Base-by-base conservation (phyloP, 2,797 vertebrate species). In the Anguilla obscura region DNA sequence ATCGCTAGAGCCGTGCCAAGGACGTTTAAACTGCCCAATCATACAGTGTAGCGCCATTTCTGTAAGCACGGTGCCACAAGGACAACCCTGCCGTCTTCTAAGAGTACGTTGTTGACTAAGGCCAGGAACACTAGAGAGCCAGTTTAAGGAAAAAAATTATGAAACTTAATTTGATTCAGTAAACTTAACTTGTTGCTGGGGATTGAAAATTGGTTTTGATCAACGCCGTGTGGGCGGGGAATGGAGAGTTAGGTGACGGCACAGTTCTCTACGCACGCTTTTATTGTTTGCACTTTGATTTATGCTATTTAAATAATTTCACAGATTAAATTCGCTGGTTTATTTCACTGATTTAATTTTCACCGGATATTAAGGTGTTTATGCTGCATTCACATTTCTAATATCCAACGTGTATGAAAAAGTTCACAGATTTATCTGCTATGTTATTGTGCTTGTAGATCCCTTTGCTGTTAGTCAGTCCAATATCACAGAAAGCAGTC, bases 401-500 rank as follows among this genome's bases (percentile, higher is more conserved):
- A 14, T 79, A 52, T 84, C 36, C 27, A 54, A 58, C 30, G 18
- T 2, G 48, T 85, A 54, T 30, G 30, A 56, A 8, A n/a, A 85
- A 56, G 52, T 84, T 60, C 10, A 7, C 58, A 60, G 16, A 60
- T 60, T 24, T 21, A 45, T 40, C 36, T 36, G 84, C 21, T 56
- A 24, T 21, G n/a, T 10, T 66, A 66, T 30, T 85, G 14, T 86
- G 36, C 8, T 12, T 69, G 12, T 3, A 50, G 24, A 63, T 36
- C 7, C 56, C 33, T 69, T 50, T 45, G 56, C 63, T 89, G 79
- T 27, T 33, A 12, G 85, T 30, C 88, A 87, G 83, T 80, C 76
- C 84, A 76, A 89, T 87, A 79, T 60, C 87, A 58, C 86, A 88
- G 86, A 92, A 93, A 91, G 90, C 89, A 90, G 92, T 82, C 87